These are phyloP conservation scores for Acronicta aceris DNA, from an alignment of 2,888 invertebrate species.

Conservation along the genomic window DNA sequence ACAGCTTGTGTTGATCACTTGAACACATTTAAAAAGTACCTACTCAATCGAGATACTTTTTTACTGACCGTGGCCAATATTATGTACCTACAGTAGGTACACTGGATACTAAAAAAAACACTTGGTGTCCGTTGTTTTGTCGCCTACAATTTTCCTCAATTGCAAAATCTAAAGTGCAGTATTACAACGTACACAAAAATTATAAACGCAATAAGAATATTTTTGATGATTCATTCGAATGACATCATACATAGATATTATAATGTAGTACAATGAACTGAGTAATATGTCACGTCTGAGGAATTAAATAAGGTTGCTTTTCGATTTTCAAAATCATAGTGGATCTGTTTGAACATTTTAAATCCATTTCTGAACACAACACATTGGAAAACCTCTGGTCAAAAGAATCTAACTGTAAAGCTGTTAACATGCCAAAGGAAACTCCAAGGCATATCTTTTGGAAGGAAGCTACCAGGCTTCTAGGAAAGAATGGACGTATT, in stretches of 20 bases:
- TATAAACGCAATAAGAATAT: background rate
- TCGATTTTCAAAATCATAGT: slow-evolving; percentile 5
- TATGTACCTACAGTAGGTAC: too few relatives aligned
- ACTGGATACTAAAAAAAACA: too few relatives aligned
- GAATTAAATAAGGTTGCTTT: background rate
- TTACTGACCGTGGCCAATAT: too few relatives aligned
- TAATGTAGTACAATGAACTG: slow-evolving; percentile 9
- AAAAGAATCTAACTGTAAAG: too few relatives aligned
- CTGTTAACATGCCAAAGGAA: too few relatives aligned
- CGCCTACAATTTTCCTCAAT: background rate
- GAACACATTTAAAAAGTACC: too few relatives aligned
- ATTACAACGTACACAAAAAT: background rate
- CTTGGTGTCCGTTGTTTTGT: background rate
- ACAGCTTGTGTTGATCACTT: too few relatives aligned
- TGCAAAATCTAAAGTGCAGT: background rate
- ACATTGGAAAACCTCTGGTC: too few relatives aligned
- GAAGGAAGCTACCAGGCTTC: too few relatives aligned
- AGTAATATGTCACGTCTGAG: slow-evolving; percentile 9
- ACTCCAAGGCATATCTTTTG: too few relatives aligned
- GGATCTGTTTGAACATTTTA: background rate
- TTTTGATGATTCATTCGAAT: slow-evolving; percentile 8
- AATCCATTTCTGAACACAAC: background rate
- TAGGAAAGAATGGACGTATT: too few relatives aligned
- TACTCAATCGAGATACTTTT: too few relatives aligned
- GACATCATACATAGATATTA: slow-evolving; percentile 1